Evolutionary conservation across 2,113 vertebrate genomes (phyloP).

Genomic region (Paralichthys olivaceus): DNA sequence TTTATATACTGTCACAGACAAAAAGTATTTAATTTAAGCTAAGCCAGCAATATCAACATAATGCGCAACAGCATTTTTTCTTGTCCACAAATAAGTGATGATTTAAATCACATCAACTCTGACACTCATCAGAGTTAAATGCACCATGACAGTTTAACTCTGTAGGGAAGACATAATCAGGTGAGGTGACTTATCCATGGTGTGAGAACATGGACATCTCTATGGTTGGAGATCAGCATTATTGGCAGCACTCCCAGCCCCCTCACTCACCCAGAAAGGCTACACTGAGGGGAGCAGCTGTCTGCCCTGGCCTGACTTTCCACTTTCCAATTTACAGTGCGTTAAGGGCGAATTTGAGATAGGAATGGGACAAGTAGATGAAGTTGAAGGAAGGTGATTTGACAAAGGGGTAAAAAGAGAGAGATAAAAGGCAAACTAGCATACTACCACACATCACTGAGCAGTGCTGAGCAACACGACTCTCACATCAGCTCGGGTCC

Average conservation of each 20-base stretch:
- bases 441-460: background rate
- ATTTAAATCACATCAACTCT: slow-evolving; percentile 19
- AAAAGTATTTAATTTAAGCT: too few species aligned
- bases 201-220: slow-evolving; percentile 51
- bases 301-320: slow-evolving; percentile 24
- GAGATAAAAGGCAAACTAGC: slow-evolving; percentile 5
- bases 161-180: slow-evolving; percentile 34
- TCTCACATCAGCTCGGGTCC: slow-evolving; percentile 4
- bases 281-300: slow-evolving; percentile 51
- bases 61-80: too few species aligned
- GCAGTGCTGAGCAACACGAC: background rate
- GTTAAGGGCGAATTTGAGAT: slow-evolving; percentile 1
- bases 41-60: too few species aligned
- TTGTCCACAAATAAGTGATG: slow-evolving; percentile 4
- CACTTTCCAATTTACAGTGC: slow-evolving; percentile 8
- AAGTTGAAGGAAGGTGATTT: background rate
- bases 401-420: background rate
- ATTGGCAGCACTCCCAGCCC: slow-evolving; percentile 56
- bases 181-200: slow-evolving; percentile 41
- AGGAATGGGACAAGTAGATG: background rate
- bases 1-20: too few species aligned
- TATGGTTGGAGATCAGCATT: slow-evolving; percentile 32
- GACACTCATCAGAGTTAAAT: slow-evolving; percentile 33
- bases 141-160: slow-evolving; percentile 26
- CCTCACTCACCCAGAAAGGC: slow-evolving; percentile 35